Conservation (phyloP, 2,888 invertebrate species). For the Chaetogeoica ovagalla region DNA sequence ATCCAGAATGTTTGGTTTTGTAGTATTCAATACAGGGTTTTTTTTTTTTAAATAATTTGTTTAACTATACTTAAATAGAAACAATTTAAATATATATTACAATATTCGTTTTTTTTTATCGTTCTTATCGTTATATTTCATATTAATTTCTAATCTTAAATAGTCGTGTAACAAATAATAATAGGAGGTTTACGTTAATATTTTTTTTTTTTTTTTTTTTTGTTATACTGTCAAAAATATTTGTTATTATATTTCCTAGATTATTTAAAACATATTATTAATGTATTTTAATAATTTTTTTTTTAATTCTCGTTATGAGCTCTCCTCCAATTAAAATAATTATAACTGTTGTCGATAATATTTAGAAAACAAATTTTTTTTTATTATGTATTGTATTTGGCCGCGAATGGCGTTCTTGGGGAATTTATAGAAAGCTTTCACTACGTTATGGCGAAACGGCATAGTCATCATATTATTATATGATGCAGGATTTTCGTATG, state of each 20-base stretch:
- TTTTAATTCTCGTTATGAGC: background rate
- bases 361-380: background rate
- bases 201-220: background rate
- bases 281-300: background rate
- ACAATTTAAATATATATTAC: too few species aligned
- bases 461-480: slow-evolving; percentile 32
- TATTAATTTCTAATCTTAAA: background rate
- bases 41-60: too few species aligned
- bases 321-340: background rate
- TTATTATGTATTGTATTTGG: slow-evolving; percentile 11
- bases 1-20: too few species aligned
- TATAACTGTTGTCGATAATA: background rate
- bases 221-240: background rate
- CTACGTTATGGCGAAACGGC: slow-evolving; percentile 7
- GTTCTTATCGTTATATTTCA: too few species aligned
- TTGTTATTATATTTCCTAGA: too few species aligned
- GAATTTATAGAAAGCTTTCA: slow-evolving; percentile 22
- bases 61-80: too few species aligned
- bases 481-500: background rate
- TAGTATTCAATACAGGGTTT: too few species aligned
- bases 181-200: too few species aligned
- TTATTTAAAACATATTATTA: background rate
- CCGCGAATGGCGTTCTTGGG: background rate
- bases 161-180: background rate
- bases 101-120: too few species aligned